These are phyloP conservation scores for Fregetta grallaria DNA, from an alignment of 2,113 vertebrate genomes.

Conservation along the genomic window DNA sequence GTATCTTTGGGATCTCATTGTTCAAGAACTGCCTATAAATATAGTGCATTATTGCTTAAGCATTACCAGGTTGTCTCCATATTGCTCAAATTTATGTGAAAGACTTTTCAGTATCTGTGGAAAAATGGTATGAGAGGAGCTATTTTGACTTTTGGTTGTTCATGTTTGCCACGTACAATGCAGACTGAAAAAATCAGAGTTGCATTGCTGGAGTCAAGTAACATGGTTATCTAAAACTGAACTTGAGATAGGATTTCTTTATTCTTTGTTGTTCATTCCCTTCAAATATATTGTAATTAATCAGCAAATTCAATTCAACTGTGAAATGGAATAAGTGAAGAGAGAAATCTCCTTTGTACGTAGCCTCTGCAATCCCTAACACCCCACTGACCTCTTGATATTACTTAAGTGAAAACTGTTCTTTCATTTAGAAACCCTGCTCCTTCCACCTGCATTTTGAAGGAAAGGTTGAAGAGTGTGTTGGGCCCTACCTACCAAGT, in stretches of 20 bases:
- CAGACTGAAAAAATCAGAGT: background rate
- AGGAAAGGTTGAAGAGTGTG: background rate
- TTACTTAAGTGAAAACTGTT: background rate
- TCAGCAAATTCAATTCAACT: background rate
- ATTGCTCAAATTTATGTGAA: background rate
- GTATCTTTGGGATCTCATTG: background rate
- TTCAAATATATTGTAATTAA: background rate
- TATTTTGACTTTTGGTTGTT: background rate
- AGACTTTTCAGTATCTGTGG: background rate
- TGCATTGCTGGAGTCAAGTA: background rate
- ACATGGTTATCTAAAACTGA: background rate
- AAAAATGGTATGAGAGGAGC: background rate
- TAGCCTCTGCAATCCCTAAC: background rate
- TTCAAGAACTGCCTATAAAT: background rate
- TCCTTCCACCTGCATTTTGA: background rate
- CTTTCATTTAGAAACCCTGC: background rate
- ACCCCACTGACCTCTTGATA: background rate
- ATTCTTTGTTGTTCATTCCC: background rate
- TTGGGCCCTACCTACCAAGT: background rate
- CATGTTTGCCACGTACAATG: rapidly evolving
- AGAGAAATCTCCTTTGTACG: background rate
- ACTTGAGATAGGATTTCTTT: background rate
- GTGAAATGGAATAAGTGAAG: background rate
- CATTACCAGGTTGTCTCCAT: background rate
- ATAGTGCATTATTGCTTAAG: background rate